Conservation (phyloP, 2,113 vertebrate genomes). For the Calyptomena viridis region DNA sequence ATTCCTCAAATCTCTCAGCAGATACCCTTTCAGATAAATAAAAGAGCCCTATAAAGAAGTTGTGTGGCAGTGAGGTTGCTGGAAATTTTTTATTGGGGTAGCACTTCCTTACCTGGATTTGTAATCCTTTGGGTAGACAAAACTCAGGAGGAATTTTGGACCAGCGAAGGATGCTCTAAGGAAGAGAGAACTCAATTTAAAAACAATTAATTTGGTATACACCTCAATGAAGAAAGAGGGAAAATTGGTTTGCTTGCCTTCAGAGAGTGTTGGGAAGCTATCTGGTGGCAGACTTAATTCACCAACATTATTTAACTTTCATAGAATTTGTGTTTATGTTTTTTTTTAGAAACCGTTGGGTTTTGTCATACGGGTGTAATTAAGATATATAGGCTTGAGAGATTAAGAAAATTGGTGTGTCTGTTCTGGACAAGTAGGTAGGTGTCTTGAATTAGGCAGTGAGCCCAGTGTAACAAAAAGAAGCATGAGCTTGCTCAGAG, state of each 20-base stretch:
- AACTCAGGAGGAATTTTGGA: background rate
- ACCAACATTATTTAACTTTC: background rate
- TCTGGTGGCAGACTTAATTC: background rate
- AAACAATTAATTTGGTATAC: background rate
- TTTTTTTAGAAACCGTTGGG: background rate
- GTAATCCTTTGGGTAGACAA: background rate
- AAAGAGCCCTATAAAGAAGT: background rate
- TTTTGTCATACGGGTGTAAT: background rate
- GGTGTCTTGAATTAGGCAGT: background rate
- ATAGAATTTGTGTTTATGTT: background rate
- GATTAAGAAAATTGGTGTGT: background rate
- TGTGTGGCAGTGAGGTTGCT: background rate
- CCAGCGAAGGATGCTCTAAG: background rate
- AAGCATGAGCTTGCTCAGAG: background rate
- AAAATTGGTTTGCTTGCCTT: background rate
- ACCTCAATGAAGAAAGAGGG: background rate
- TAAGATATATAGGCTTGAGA: background rate
- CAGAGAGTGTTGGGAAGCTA: background rate
- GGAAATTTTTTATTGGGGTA: background rate
- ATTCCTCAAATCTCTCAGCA: background rate
- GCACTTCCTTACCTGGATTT: background rate
- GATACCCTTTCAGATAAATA: background rate
- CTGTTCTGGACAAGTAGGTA: background rate
- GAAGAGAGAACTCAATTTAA: background rate
- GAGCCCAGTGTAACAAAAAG: background rate